These are phyloP conservation scores for Champsocephalus esox DNA, from an alignment of 2,797 vertebrate species.

Conservation along the genomic window DNA sequence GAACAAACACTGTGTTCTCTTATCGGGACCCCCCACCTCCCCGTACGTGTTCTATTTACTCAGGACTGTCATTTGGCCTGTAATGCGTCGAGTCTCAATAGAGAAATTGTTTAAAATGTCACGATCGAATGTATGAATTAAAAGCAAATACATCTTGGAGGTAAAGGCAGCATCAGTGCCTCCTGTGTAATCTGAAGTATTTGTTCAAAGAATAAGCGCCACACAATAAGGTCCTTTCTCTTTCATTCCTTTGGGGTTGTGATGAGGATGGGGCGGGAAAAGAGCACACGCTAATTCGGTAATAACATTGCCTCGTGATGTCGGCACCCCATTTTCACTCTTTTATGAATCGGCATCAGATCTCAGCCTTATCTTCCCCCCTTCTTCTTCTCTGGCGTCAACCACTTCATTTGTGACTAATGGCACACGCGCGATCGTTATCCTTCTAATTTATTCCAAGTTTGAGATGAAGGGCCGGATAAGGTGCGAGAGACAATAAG, in stretches of 20 bases:
- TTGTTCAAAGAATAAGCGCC: conserved; percentile 71
- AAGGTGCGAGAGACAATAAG: conserved; percentile 81
- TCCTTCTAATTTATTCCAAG: conserved; percentile 84
- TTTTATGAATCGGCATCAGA: conserved; percentile 80
- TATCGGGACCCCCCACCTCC: conserved; percentile 65
- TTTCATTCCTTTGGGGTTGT: conserved; percentile 53
- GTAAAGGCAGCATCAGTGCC: conserved; percentile 66
- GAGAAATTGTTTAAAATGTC: conserved; percentile 72
- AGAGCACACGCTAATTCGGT: conserved; percentile 77
- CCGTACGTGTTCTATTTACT: conserved; percentile 65
- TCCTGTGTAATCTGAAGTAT: conserved; percentile 66
- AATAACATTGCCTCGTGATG: conserved; percentile 77
- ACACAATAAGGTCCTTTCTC: conserved; percentile 59
- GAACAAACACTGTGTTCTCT: conserved; percentile 76
- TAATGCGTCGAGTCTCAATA: conserved; percentile 65
- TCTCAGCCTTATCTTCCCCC: conserved; percentile 79
- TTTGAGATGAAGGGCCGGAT: conserved; percentile 83
- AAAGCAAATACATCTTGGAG: conserved; percentile 77
- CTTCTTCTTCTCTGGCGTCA: conserved; percentile 68
- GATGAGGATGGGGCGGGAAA: conserved; percentile 61
- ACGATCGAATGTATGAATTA: conserved; percentile 73
- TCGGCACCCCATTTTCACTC: conserved; percentile 81
- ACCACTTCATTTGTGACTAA: conserved; percentile 88
- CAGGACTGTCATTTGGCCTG: conserved; percentile 68
- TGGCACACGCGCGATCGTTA: conserved; percentile 80